Conservation (phyloP, 2,888 invertebrate species). For the Athalia rosae region DNA sequence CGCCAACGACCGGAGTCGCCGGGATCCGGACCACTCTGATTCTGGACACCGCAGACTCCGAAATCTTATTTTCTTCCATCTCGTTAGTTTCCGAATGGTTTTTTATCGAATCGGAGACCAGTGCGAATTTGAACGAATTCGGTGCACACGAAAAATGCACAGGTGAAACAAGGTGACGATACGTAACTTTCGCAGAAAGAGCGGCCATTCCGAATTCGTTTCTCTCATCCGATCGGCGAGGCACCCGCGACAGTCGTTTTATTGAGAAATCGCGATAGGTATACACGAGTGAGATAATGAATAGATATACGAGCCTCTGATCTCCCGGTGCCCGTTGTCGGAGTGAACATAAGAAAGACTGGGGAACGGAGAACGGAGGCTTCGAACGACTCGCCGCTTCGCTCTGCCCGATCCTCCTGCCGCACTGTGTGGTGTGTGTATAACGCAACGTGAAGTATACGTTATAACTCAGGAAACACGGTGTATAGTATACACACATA, state of each 20-base stretch:
- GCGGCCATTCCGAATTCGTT: slow-evolving; percentile 35
- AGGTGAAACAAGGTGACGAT: too few species aligned
- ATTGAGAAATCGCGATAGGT: slow-evolving; percentile 23
- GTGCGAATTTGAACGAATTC: not conserved
- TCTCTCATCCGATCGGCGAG: not conserved
- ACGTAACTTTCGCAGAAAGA: not conserved
- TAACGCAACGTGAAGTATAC: not conserved
- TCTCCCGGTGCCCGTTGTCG: too few species aligned
- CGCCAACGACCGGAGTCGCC: too few species aligned
- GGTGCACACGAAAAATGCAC: too few species aligned
- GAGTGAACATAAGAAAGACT: too few species aligned
- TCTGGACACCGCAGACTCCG: too few species aligned
- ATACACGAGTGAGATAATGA: not conserved
- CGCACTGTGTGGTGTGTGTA: too few species aligned
- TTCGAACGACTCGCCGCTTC: not conserved
- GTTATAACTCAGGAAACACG: not conserved
- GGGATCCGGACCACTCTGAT: too few species aligned
- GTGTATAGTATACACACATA: not conserved
- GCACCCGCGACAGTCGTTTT: slow-evolving; percentile 9
- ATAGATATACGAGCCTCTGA: too few species aligned
- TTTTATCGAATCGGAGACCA: not conserved
- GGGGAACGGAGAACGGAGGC: slow-evolving; percentile 3
- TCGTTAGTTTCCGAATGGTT: too few species aligned
- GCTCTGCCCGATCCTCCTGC: too few species aligned
- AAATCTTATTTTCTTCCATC: too few species aligned